Percentiles rank a stretch among this genome's conserved stretches.
These are phyloP conservation scores for Hypomecis punctinalis DNA, from an alignment of 2,888 invertebrate species.

Conservation along the genomic window DNA sequence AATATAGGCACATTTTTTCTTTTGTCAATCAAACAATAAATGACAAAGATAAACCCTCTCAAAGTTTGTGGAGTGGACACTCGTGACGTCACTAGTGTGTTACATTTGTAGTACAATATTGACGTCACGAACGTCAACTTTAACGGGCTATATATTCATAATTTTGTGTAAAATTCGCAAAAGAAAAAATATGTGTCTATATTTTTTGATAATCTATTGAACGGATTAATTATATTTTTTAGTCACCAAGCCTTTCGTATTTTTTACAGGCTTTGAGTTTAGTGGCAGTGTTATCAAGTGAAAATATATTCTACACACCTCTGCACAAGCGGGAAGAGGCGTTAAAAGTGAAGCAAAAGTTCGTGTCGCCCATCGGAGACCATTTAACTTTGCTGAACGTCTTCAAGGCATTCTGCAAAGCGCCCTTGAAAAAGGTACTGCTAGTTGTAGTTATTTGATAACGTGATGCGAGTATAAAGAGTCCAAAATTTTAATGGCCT, in stretches of 20 bases:
- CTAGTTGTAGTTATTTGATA: not conserved
- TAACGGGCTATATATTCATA: too few species aligned
- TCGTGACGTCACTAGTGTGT: too few species aligned
- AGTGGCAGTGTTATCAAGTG: slow-evolving; percentile 94
- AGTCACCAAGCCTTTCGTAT: not conserved
- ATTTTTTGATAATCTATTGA: too few species aligned
- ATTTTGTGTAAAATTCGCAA: not conserved
- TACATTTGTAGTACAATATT: too few species aligned
- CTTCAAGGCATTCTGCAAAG: slow-evolving; percentile 90
- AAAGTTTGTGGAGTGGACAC: too few species aligned
- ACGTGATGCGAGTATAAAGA: too few species aligned
- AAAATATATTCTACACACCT: slow-evolving; percentile 92
- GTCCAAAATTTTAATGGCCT: too few species aligned
- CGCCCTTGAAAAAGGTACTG: slow-evolving; percentile 87
- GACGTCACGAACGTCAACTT: too few species aligned
- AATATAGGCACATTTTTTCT: too few species aligned
- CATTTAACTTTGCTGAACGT: slow-evolving; percentile 96
- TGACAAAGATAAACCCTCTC: too few species aligned
- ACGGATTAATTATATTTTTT: too few species aligned
- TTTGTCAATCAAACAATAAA: too few species aligned
- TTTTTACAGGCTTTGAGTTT: slow-evolving; percentile 89
- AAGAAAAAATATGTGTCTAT: not conserved
- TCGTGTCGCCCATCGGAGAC: slow-evolving; percentile 94
- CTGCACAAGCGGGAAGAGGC: slow-evolving; percentile 91
- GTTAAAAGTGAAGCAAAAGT: slow-evolving; percentile 90